Conservation (phyloP, 2,888 invertebrate genomes). For the Drosophila lutescens region DNA sequence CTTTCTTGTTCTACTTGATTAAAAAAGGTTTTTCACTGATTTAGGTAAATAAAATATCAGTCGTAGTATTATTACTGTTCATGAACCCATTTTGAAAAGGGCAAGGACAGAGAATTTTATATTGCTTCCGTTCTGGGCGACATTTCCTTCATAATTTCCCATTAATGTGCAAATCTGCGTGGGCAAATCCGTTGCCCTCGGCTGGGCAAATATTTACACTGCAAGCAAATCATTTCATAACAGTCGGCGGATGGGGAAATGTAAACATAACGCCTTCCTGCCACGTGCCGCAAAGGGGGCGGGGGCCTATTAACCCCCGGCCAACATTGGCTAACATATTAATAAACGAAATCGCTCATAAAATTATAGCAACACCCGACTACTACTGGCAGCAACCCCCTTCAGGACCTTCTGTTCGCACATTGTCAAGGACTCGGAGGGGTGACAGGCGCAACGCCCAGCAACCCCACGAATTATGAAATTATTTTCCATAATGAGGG, state of each 20-base stretch:
- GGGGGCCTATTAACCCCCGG: slow-evolving; percentile 31
- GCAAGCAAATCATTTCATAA: slow-evolving; percentile 78
- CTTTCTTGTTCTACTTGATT: too few species aligned
- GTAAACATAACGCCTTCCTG: slow-evolving; percentile 84
- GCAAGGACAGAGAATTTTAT: slow-evolving; percentile 17
- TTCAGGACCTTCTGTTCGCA: slow-evolving; percentile 46
- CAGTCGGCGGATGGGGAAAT: slow-evolving; percentile 56
- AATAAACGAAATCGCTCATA: slow-evolving; percentile 81
- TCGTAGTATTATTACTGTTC: too few species aligned
- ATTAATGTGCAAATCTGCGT: slow-evolving; percentile 74
- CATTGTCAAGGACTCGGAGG: slow-evolving; percentile 53
- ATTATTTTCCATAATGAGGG: slow-evolving; percentile 84
- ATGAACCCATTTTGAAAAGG: too few species aligned
- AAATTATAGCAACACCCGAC: slow-evolving; percentile 80
- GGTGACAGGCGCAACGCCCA: slow-evolving; percentile 31
- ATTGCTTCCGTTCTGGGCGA: slow-evolving; percentile 53
- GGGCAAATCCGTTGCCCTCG: slow-evolving; percentile 59
- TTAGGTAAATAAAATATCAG: too few species aligned
- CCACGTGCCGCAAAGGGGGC: slow-evolving; percentile 59
- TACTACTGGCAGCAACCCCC: slow-evolving; percentile 30
- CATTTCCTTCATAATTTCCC: slow-evolving; percentile 75
- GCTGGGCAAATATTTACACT: slow-evolving; percentile 77
- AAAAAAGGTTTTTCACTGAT: too few species aligned
- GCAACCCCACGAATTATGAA: slow-evolving; percentile 84
- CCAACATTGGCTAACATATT: slow-evolving; percentile 71